Evolutionary conservation across 2,797 vertebrate species (phyloP).

Genomic region (Myripristis murdjan): DNA sequence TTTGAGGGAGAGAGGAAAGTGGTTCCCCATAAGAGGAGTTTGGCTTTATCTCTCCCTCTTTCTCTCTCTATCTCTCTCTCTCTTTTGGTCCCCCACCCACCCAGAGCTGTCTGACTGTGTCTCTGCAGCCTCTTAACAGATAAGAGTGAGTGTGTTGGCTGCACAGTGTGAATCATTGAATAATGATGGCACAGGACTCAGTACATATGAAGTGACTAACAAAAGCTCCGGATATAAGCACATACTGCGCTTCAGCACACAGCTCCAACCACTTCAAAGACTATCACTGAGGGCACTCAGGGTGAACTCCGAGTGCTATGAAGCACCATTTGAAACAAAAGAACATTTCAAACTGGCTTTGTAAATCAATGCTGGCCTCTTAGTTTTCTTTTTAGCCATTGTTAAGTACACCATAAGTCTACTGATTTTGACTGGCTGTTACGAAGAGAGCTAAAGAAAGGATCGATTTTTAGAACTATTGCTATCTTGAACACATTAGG

Average conservation of each 20-base stretch:
- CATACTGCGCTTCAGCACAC: slow-evolving; percentile 62
- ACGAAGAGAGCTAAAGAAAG: slow-evolving; percentile 37
- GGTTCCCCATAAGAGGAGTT: slow-evolving; percentile 55
- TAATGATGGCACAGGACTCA: slow-evolving; percentile 75
- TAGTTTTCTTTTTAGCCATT: slow-evolving; percentile 63
- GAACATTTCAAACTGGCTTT: slow-evolving; percentile 57
- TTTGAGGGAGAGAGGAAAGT: slow-evolving; percentile 69
- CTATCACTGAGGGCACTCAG: slow-evolving; percentile 63
- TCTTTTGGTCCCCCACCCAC: slow-evolving; percentile 51
- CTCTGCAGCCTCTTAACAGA: slow-evolving; percentile 76
- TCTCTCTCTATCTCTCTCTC: slow-evolving; percentile 13
- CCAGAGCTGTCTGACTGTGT: slow-evolving; percentile 71
- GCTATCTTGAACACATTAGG: neutral
- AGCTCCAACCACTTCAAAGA: slow-evolving; percentile 72
- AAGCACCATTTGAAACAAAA: slow-evolving; percentile 66
- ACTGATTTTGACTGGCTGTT: slow-evolving; percentile 46
- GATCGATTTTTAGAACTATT: slow-evolving; percentile 34
- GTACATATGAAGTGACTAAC: slow-evolving; percentile 75
- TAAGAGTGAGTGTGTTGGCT: slow-evolving; percentile 80
- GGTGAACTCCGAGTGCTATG: slow-evolving; percentile 70
- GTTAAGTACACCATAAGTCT: slow-evolving; percentile 62
- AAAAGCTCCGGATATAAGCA: slow-evolving; percentile 72
- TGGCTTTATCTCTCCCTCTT: slow-evolving; percentile 19
- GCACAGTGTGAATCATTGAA: slow-evolving; percentile 80
- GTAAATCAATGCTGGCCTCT: slow-evolving; percentile 67